Base-by-base conservation (phyloP, 2,797 vertebrate genomes). In the Discoglossus pictus region DNA sequence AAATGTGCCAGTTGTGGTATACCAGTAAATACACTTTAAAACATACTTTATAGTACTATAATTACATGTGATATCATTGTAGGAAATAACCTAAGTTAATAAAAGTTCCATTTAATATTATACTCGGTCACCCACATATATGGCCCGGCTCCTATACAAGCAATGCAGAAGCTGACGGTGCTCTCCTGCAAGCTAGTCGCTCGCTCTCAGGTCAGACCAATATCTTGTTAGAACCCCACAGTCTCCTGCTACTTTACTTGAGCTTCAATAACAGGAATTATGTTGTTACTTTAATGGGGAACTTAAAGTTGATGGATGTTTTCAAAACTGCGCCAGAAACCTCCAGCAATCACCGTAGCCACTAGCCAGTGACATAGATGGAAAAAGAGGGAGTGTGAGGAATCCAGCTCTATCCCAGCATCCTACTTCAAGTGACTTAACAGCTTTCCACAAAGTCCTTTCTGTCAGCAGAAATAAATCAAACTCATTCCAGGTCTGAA, bases 321-420 rank as follows among this genome's bases (percentile, higher is more conserved):
- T 68, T 44, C 18, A 44, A 36, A 44, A 25, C 48, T 12, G 35
- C 61, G 65, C 65, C 65, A 68, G 52, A 52, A 68, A 52, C 56
- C 65, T 51, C 46, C 56, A 60, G 43, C 17, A 40, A 59, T 35
- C 47, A 60, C 36, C 12, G 24, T 15, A 42, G 18, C 20, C 55
- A 52, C 23, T 15, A 42, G 18, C 20, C 55, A 52, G 42, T 68
- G 65, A 68, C 65, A 60, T 68, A 35, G 50, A 68, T 68, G 65
- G 65, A 68, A 68, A 68, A 68, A 43, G 23, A 60, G 34, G 36
- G 52, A 47, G 53, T 27, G 53, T 6, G 47, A 61, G 47, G 53
- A 58, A 52, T 36, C 31, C 13, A 43, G 31, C 54, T 60, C 38
- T 51, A 43, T 60, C 31, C 34, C 11, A 44, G 25, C 17, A 35